Base-by-base conservation (phyloP, 2,113 vertebrate genomes). In the Sylvilagus bachmani region DNA sequence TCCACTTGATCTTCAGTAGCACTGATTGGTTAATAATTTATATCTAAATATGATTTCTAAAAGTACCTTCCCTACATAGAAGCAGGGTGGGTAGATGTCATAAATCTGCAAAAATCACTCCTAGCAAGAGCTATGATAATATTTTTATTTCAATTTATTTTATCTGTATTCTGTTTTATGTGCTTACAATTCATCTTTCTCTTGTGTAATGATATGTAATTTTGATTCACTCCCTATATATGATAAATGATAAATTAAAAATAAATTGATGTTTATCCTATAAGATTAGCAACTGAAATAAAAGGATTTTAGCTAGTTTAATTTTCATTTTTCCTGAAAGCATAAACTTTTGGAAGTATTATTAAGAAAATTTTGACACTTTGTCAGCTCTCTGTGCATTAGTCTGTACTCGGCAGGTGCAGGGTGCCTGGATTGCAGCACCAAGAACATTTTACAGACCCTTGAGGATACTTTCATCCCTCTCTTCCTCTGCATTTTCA, bases 21-120 rank as follows among this genome's bases (percentile, higher is more conserved):
- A 31, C 61, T 93, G 69, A 70, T 88, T 66, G 14, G 66, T 95
- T 81, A 95, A 79, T 82, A 89, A 92, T 90, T 97, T 74, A 93
- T 92, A 13, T 44, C 5, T 66, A 92, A 82, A 74, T 93, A 84
- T 31, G 10, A 74, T 74, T 93, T 86, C 49, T 5, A 69, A 91
- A 97, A 84, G 19, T 51, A 33, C 67, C 67, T 81, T 96, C 22
- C 70, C 22, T 64, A 44, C 24, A 38, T 82, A 27, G 3, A 88
- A 90, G 64, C 12, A 33, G 36, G 71, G 61, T n/a, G 38, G 5
- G 2, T 82, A 6, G 58, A 36, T 19, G 69, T 92, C 49, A 64
- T 58, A 73, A 90, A 87, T 78, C n/a, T 81, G 21, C 67, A 58
- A 38, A 69, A 51, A 49, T 87, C 75, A 81, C 21, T 33, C 85